Conservation (phyloP, 2,797 vertebrate genomes). For the Enoplosus armatus region DNA sequence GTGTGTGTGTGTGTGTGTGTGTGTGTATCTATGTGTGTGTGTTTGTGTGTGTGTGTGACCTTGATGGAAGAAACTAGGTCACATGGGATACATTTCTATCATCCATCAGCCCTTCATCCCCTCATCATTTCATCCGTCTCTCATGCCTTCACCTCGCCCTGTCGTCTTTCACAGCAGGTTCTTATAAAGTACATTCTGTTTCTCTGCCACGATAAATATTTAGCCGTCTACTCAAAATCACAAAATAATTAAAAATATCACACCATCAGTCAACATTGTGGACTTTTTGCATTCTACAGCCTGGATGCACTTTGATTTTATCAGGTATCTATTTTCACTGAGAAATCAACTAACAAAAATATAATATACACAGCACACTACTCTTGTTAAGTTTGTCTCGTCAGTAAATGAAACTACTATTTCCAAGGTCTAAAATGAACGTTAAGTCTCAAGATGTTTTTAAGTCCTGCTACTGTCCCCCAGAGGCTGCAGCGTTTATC, state of each 20-base stretch:
- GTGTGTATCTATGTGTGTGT: background rate
- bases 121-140: conserved; percentile 16
- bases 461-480: background rate
- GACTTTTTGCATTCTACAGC: background rate
- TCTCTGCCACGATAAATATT: background rate
- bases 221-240: background rate
- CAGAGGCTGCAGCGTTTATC: too few relatives aligned
- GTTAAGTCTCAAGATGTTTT: background rate
- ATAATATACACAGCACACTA: too few relatives aligned
- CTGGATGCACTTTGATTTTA: background rate
- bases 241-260: background rate
- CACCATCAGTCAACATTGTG: background rate
- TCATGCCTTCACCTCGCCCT: background rate
- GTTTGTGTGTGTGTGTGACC: conserved; percentile 25
- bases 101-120: conserved; percentile 33
- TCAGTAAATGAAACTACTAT: too few relatives aligned
- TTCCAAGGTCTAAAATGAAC: background rate
- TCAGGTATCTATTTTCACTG: background rate
- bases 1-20: background rate
- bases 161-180: background rate
- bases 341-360: background rate
- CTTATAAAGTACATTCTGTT: background rate
- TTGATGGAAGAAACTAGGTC: conserved; percentile 36
- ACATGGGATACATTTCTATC: conserved; percentile 10
- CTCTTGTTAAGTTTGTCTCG: too few relatives aligned